Base-by-base conservation (phyloP, 2,113 vertebrate genomes). In the Illadopsis cleaveri region DNA sequence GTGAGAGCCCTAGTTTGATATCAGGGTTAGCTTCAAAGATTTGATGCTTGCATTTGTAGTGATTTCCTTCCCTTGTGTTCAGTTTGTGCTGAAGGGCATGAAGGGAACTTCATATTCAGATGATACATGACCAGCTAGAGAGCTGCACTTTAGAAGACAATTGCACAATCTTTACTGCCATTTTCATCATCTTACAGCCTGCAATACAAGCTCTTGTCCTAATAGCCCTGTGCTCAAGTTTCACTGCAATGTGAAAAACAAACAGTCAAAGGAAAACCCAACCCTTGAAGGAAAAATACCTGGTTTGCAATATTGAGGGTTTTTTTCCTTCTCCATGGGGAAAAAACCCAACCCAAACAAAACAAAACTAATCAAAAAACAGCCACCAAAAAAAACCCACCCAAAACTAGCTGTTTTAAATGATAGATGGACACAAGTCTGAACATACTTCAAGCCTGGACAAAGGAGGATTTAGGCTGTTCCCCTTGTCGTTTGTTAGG, bases 81-180 rank as follows among this genome's bases (percentile, higher is more conserved):
- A 83, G 82, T 68, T 90, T 90, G 76, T 84, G 93, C 96, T 79
- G 88, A 84, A 92, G 93, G 96, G 88, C 86, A 90, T 48, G 72
- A 92, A 71, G 82, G 76, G 60, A 96, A 81, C 90, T 86, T 89
- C 95, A 89, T 81, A 93, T 75, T 92, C 76, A 92, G 86, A 94
- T 68, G 72, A 81, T 75, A 71, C 48, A 92, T 60, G 82, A 78
- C 86, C 86, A 90, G 82, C 93, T 62, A 68, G 64, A 92, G 78
- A 93, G 82, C 82, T 93, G 64, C 48, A 82, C 90, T 90, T 93
- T 53, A 75, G 48, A 79, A 91, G 90, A 86, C 64, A 88, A 68
- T 96, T 96, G 90, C 96, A 94, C 92, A 96, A 94, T 71, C 92
- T 94, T 93, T 96, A 93, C 81, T 92, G 88, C 88, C 48, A 60